Evolutionary conservation across 2,797 vertebrate genomes (phyloP).

Genomic region (Hoplostethus mediterraneus): DNA sequence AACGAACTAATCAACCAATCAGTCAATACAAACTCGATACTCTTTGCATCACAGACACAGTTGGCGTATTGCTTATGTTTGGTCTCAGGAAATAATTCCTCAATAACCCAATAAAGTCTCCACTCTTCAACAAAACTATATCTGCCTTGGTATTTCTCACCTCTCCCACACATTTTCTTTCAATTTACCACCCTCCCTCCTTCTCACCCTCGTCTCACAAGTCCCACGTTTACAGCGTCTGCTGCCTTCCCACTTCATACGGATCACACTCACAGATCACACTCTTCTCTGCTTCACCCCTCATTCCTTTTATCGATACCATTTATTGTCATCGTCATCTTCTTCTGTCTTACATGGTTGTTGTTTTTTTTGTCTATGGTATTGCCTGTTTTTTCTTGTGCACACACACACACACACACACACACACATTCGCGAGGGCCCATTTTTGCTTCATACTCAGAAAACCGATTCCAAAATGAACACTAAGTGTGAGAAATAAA

Average conservation of each 20-base stretch:
- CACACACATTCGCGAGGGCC: too few species aligned
- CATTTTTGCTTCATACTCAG: slow-evolving; percentile 34
- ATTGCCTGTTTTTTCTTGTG: not conserved
- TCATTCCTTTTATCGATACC: slow-evolving; percentile 44
- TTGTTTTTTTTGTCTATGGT: not conserved
- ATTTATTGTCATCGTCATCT: slow-evolving; percentile 8
- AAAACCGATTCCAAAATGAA: slow-evolving; percentile 38
- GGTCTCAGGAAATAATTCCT: slow-evolving; percentile 26
- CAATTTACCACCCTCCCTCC: slow-evolving; percentile 61
- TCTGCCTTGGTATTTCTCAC: slow-evolving; percentile 62
- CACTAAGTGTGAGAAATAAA: too few species aligned
- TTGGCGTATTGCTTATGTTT: slow-evolving; percentile 13
- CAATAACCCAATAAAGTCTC: slow-evolving; percentile 11
- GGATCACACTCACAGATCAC: slow-evolving; percentile 31
- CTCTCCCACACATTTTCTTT: slow-evolving; percentile 58
- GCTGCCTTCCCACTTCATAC: slow-evolving; percentile 18
- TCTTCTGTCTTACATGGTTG: not conserved
- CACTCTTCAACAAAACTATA: slow-evolving; percentile 41
- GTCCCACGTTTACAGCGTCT: slow-evolving; percentile 29
- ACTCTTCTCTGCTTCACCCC: slow-evolving; percentile 19
- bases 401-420: not conserved
- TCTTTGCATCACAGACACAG: not conserved
- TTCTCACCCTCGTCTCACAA: slow-evolving; percentile 49
- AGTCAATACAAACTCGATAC: not conserved
- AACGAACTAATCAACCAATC: too few species aligned